Evolutionary conservation across 2,888 invertebrate species (phyloP), one percentile per base, ranked within the genome.

Genomic region (Drosophila eohydei): DNA sequence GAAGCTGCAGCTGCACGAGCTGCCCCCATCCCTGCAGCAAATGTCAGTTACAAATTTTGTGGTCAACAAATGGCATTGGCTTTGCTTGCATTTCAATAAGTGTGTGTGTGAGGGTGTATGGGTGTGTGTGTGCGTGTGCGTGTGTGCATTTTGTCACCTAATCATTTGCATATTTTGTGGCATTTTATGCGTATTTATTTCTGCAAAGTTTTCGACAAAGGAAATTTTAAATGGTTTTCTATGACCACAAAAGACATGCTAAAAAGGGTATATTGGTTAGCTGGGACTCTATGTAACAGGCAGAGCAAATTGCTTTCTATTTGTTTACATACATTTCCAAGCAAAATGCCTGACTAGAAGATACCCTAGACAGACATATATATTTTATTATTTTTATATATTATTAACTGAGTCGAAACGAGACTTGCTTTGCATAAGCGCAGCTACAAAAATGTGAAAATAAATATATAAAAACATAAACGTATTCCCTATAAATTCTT

Each of bases 121-220:
- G 11, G 14, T 14, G 21, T 41, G 67, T 7, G 59, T 50, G 41
- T 26, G 44, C 40, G 38, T 48, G 28, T 36, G 51, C 14, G 56
- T 34, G 52, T 32, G 26, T 59, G 44, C 70, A 57, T 79, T 70
- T 67, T 81, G 79, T 58, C 82, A 81, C 76, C 82, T 84, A 76
- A 84, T 87, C 76, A 83, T 87, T 83, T 84, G 84, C 82, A 87
- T 81, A 79, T 71, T 68, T 63, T 44, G 58, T 51, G 50, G 68
- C 41, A 51, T 63, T 74, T 61, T 28, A 21, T 41, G 44, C 57
- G 43, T 21, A 69, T 69, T 69, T 56, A 57, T 54, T 63, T 55
- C 44, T 40, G 16, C 11, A 57, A 44, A 4, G 8, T 21, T 71
- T 51, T 56, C n/a, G 26, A 46, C 40, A 41, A 54, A 36, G 38